Conservation (phyloP, 2,797 vertebrate species). For the Fringilla coelebs region DNA sequence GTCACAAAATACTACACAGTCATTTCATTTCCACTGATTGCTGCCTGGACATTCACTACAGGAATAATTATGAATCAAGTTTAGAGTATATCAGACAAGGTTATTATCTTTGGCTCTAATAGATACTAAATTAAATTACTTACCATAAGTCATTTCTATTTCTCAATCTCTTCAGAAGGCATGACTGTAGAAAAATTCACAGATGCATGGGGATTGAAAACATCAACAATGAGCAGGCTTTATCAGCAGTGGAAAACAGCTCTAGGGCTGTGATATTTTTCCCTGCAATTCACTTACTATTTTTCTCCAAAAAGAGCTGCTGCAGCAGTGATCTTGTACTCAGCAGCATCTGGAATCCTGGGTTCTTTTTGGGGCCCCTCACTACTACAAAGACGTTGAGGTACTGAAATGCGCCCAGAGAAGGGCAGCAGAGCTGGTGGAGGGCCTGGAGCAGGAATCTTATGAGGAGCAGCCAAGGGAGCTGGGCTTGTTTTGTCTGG, state of each 20-base stretch:
- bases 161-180: neutral
- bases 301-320: neutral
- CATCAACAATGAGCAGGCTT: neutral
- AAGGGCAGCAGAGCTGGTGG: neutral
- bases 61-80: neutral
- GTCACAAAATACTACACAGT: neutral
- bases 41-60: neutral
- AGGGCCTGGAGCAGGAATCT: neutral
- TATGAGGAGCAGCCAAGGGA: neutral
- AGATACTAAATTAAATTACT: neutral
- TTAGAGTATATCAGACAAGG: neutral
- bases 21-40: neutral
- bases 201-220: neutral
- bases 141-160: neutral
- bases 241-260: neutral
- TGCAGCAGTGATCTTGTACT: neutral
- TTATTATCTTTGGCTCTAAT: neutral
- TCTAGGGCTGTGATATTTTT: neutral
- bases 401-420: accelerated
- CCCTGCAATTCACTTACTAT: neutral
- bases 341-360: accelerated
- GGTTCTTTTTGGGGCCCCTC: neutral
- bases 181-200: neutral
- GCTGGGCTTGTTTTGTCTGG: neutral
- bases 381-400: neutral